Evolutionary conservation across 1,140 invertebrate genomes (phyloP).

Genomic region (Tenebrio molitor): DNA sequence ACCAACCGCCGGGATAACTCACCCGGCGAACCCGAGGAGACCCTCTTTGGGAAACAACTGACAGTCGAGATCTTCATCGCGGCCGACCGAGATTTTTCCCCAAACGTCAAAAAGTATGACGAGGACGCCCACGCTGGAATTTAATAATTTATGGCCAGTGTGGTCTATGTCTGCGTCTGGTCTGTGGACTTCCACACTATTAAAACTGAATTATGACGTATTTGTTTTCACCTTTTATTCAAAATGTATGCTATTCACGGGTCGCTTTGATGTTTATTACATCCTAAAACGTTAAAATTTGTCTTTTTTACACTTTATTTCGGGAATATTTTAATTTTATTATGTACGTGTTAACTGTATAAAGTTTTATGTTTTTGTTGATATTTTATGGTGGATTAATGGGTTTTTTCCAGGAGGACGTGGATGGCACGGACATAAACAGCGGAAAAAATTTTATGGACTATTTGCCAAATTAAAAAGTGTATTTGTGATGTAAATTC

Average conservation of each 20-base stretch:
- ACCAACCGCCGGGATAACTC: background rate
- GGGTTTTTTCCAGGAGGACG: background rate
- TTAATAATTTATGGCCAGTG: no score
- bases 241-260: background rate
- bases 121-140: no score
- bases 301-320: conserved; percentile 28
- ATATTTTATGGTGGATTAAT: conserved; percentile 1
- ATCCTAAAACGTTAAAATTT: conserved; percentile 19
- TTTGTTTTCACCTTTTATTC: conserved; percentile 18
- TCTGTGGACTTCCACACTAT: background rate
- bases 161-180: background rate
- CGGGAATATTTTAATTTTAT: conserved; percentile 30
- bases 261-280: conserved; percentile 1
- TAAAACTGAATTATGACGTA: conserved; percentile 11
- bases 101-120: no score
- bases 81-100: no score
- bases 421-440: background rate
- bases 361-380: background rate
- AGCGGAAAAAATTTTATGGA: background rate
- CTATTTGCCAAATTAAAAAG: conserved; percentile 4
- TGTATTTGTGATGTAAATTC: conserved; percentile 8
- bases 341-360: background rate
- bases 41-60: no score
- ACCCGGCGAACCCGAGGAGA: no score
- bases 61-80: background rate